phyloP scores from a whole-genome alignment of 30 jellyfish, hydroid and myxozoan species.

The Catostylus mosaicus region DNA sequence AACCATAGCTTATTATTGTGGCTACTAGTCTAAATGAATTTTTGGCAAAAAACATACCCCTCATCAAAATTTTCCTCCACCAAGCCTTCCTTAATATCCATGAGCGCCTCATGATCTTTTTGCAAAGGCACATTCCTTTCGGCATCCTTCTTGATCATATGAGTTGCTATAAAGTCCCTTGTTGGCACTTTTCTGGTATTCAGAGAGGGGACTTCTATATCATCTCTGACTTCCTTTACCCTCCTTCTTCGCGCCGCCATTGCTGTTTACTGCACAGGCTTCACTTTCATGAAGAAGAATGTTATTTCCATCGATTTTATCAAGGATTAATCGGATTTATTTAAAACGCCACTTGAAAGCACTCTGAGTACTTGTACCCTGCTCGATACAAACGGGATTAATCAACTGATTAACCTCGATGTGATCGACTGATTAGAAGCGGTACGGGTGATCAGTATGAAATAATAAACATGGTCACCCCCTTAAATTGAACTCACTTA shows the following conservation, averaged over 20 bases:
- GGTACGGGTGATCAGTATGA: too few species aligned
- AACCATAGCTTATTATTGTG: background rate
- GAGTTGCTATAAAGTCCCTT: background rate
- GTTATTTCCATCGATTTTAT: background rate
- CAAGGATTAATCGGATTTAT: background rate
- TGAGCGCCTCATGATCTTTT: background rate
- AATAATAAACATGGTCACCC: too few species aligned
- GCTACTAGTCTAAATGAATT: background rate
- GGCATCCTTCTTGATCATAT: background rate
- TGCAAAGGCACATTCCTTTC: background rate
- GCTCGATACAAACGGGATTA: background rate
- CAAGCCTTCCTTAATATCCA: background rate
- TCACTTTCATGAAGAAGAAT: background rate
- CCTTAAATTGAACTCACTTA: too few species aligned
- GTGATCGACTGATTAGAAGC: too few species aligned
- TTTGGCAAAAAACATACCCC: background rate
- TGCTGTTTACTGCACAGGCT: background rate
- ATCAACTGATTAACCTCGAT: too few species aligned
- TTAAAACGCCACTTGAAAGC: background rate
- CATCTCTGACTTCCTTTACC: conserved; percentile 8
- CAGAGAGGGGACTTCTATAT: conserved; percentile 1
- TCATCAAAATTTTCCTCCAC: background rate
- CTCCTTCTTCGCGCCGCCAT: conserved; percentile 11
- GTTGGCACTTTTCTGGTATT: background rate
- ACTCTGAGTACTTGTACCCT: background rate